Evolutionary conservation across 2,113 vertebrate species (phyloP), one percentile per base, ranked within the genome.

Genomic region (Willisornis vidua): DNA sequence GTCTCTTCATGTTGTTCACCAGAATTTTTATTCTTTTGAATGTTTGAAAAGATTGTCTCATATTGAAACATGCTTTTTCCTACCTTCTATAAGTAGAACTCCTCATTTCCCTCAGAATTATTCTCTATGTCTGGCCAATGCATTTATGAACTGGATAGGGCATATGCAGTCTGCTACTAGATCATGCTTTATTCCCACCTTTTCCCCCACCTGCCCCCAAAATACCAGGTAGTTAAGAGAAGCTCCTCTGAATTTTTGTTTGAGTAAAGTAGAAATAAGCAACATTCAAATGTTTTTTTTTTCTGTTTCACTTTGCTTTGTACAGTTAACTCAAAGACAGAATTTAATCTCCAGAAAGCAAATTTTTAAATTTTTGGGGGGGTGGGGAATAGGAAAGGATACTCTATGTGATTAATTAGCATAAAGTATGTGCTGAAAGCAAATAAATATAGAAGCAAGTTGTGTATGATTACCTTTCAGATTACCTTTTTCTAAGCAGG

Each of bases 361-460:
- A 97, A 89, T 23, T 85, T 37, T 81, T 79, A 91, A 91, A 70
- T 95, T 94, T 78, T 73, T 97, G 83, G 9, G 95, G 62, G 43
- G 48, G 43, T 39, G 14, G 19, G 22, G 19, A 82, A 67, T 31
- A 45, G 28, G 9, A 73, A 93, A 90, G 88, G 79, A 85, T 73
- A 85, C 24, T 91, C 49, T 75, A 29, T 57, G 91, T 89, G 46
- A 97, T 95, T 93, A 96, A 96, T 96, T 96, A 96, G 41, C 52
- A 73, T 62, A 93, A 94, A 90, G 65, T 91, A 87, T 94, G n/a
- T 91, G 37, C 51, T 96, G 93, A 95, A 97, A 97, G 46, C 57
- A 96, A 97, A 96, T 95, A 97, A 90, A 90, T 65, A 78, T 79
- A 81, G 61, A 96, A 89, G 73, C 14, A 94, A 96, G 96, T 94